A percentile compares a stretch with the other conserved stretches of the same genome.
These are phyloP conservation scores for Dolichoris vasculosae DNA, from an alignment of 1,140 invertebrate species.

Conservation along the genomic window DNA sequence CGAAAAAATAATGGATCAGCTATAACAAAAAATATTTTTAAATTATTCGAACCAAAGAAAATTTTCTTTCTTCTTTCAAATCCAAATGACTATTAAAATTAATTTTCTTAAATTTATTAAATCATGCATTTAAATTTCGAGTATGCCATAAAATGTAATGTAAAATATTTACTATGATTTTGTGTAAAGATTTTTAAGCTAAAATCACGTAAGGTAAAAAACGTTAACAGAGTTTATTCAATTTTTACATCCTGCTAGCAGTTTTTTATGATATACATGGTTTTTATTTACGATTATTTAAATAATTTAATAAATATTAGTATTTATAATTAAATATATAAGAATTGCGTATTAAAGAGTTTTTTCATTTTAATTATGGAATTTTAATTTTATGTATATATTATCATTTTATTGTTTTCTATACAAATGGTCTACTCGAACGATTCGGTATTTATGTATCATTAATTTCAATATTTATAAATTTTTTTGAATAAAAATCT, in stretches of 20 bases:
- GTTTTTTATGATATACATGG: not conserved
- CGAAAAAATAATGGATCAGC: not conserved
- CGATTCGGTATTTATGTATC: not conserved
- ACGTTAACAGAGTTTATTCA: not conserved
- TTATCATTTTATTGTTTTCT: not conserved
- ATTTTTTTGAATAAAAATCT: not conserved
- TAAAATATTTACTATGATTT: slow-evolving; percentile 40
- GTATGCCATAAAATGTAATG: slow-evolving; percentile 6
- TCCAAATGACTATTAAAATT: slow-evolving; percentile 10
- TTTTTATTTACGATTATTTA: not conserved
- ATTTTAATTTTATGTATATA: not conserved
- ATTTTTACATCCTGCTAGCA: not conserved
- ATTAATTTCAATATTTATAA: no score
- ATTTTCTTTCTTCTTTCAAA: slow-evolving; percentile 11
- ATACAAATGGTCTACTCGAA: not conserved
- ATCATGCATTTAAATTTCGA: slow-evolving; percentile 36
- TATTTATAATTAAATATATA: slow-evolving; percentile 42
- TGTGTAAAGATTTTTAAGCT: slow-evolving; percentile 9
- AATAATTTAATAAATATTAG: slow-evolving; percentile 14
- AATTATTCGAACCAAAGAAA: not conserved
- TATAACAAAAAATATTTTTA: slow-evolving; percentile 18
- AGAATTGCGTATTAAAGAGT: slow-evolving; percentile 19
- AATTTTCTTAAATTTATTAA: slow-evolving; percentile 28
- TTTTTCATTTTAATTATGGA: not conserved
- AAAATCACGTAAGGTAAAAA: not conserved